A percentile compares a stretch with the other conserved stretches of the same genome.
phyloP scores from a whole-genome alignment of 2,888 invertebrate species.

The Amblyjoppa proteus region DNA sequence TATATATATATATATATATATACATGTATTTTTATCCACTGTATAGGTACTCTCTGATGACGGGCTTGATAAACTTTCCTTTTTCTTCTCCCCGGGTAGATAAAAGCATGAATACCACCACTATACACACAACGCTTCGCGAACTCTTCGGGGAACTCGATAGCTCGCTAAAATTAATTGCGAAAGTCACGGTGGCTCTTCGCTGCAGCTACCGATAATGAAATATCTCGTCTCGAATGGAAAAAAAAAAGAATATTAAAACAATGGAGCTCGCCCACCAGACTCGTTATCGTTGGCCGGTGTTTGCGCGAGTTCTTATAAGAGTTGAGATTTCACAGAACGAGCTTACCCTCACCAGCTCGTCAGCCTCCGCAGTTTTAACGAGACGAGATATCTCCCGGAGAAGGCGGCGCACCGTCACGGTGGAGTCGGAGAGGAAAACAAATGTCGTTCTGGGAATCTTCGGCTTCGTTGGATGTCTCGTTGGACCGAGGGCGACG shows the following conservation, averaged over 20 bases:
- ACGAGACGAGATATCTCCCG: slow-evolving; percentile 8
- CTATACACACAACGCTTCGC: background rate
- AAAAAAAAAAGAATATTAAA: background rate
- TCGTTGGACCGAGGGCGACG: background rate
- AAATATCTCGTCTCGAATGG: slow-evolving; percentile 16
- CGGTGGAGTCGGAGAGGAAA: background rate
- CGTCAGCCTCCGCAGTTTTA: background rate
- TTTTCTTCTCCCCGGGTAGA: background rate
- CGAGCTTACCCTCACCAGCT: background rate
- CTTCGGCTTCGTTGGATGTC: background rate
- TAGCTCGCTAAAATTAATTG: slow-evolving; percentile 29
- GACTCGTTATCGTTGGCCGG: slow-evolving; percentile 25
- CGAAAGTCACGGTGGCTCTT: slow-evolving; percentile 1
- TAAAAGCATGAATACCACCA: slow-evolving; percentile 27
- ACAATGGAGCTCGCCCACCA: background rate
- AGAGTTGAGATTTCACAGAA: slow-evolving; percentile 2
- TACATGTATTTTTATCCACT: slow-evolving; percentile 2
- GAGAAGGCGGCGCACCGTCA: background rate
- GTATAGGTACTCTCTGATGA: slow-evolving; percentile 1
- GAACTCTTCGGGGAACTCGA: slow-evolving; percentile 22
- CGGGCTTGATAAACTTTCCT: slow-evolving; percentile 20
- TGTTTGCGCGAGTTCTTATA: background rate
- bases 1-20: background rate
- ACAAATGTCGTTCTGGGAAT: background rate
- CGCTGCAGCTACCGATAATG: slow-evolving; percentile 16